phyloP scores from a whole-genome alignment of 2,797 vertebrate species.

The Amazona ochrocephala region DNA sequence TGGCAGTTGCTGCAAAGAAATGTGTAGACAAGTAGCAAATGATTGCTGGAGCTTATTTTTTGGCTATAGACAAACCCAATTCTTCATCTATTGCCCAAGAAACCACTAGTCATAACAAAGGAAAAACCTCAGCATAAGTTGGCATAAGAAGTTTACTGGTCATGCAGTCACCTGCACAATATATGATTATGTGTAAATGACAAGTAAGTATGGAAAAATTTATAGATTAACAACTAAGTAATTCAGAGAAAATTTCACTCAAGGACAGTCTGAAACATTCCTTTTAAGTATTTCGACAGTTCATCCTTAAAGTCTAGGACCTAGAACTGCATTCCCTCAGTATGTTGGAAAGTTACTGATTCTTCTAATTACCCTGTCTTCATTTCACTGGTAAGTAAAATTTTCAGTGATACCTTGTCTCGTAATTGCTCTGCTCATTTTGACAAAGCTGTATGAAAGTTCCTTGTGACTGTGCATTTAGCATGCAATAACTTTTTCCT shows the following conservation, averaged over 20 bases:
- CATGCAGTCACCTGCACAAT: neutral
- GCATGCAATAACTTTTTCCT: neutral
- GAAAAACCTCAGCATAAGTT: neutral
- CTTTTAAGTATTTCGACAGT: neutral
- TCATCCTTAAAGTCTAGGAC: neutral
- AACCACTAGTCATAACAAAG: neutral
- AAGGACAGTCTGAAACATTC: neutral
- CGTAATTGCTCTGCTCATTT: neutral
- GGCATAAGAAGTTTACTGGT: neutral
- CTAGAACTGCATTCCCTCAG: neutral
- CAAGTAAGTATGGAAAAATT: slow-evolving; percentile 28
- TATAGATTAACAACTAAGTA: slow-evolving; percentile 14
- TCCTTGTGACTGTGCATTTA: neutral
- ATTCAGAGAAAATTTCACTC: neutral
- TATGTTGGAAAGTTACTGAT: neutral
- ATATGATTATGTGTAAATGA: neutral
- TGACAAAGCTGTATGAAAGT: neutral
- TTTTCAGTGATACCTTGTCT: neutral
- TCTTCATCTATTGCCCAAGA: neutral
- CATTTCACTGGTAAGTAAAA: neutral
- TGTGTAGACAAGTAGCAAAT: neutral
- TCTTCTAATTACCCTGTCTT: neutral
- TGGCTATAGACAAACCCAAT: neutral
- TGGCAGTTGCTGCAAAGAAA: neutral
- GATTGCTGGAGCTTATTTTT: neutral